Percentiles rank a stretch among this genome's conserved stretches.
Conservation (phyloP, 2,888 invertebrate species). For the Strigamia transsilvanica region DNA sequence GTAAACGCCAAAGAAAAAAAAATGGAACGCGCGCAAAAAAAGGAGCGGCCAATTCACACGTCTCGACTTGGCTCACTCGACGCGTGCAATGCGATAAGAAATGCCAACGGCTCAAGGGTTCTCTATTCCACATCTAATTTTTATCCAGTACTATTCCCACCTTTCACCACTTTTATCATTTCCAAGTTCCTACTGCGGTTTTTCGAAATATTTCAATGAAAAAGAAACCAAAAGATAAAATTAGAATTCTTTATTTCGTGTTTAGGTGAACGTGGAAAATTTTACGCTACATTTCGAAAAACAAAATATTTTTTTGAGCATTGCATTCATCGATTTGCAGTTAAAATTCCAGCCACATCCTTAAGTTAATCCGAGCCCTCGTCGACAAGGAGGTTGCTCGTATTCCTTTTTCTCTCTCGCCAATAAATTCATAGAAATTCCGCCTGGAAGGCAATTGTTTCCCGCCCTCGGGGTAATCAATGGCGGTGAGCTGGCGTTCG, state of each 20-base stretch:
- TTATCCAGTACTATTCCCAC: conserved; percentile 2
- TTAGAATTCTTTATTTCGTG: too few relatives aligned
- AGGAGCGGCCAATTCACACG: conserved; percentile 15
- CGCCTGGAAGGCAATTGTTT: not conserved
- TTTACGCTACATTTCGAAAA: not conserved
- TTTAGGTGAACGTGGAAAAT: too few relatives aligned
- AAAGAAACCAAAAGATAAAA: too few relatives aligned
- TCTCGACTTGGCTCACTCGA: conserved; percentile 14
- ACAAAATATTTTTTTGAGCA: not conserved
- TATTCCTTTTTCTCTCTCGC: not conserved
- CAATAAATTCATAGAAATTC: conserved; percentile 43
- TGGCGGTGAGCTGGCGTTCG: conserved; percentile 40
- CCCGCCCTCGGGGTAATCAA: conserved; percentile 7
- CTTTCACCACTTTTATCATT: not conserved
- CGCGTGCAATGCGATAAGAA: conserved; percentile 31
- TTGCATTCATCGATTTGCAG: not conserved
- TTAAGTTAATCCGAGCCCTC: not conserved
- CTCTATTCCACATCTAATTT: conserved; percentile 43
- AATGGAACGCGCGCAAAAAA: conserved; percentile 6
- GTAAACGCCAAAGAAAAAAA: conserved; percentile 32
- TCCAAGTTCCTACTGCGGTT: too few relatives aligned
- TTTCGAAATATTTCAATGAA: not conserved
- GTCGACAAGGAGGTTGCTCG: conserved; percentile 24
- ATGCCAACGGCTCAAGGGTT: conserved; percentile 20
- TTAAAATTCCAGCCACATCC: not conserved